These are phyloP conservation scores for Microcebus murinus DNA, from an alignment of 2,113 vertebrate species.

Conservation along the genomic window DNA sequence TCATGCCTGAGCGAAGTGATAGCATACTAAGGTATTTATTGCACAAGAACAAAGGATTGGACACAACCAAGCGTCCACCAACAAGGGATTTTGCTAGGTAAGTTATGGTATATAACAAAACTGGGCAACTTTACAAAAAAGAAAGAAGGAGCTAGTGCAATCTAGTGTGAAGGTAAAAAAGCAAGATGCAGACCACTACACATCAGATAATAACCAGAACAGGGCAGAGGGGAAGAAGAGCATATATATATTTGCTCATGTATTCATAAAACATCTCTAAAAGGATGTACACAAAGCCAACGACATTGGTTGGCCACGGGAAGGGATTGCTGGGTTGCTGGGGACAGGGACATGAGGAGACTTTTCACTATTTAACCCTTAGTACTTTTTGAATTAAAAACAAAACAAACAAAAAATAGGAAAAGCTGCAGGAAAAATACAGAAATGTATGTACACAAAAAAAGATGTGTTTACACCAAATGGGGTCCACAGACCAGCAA, in stretches of 20 bases:
- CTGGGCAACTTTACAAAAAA: neutral
- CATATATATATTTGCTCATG: neutral
- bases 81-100: neutral
- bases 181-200: neutral
- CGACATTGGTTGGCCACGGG: neutral
- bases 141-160: neutral
- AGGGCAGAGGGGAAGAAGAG: neutral
- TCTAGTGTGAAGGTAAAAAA: neutral
- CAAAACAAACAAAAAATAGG: neutral
- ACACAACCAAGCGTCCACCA: neutral
- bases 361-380: neutral
- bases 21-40: neutral
- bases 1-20: neutral
- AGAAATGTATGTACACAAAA: neutral
- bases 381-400: neutral
- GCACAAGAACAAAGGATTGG: neutral
- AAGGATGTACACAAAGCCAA: neutral
- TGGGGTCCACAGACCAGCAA: neutral
- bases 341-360: neutral
- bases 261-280: slow-evolving; percentile 3
- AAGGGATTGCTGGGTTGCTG: neutral
- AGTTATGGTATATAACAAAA: neutral
- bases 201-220: neutral
- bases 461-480: neutral
- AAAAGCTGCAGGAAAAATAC: neutral